Conservation (phyloP, 2,797 vertebrate genomes). For the Thunnus albacares region DNA sequence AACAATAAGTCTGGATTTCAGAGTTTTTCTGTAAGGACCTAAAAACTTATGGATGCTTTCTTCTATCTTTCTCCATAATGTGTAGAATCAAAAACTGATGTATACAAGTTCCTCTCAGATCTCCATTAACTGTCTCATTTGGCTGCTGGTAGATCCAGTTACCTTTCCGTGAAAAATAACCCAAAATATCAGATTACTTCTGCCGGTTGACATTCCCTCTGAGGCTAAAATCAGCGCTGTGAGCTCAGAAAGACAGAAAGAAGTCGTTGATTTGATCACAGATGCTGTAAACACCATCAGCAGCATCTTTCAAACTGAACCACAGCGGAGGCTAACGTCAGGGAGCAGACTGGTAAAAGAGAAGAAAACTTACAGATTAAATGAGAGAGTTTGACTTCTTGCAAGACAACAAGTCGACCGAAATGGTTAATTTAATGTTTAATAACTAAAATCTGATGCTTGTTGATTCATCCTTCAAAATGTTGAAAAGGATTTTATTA, state of each 20-base stretch:
- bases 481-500: too few relatives aligned
- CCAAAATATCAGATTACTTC: neutral
- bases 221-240: too few relatives aligned
- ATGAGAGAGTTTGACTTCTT: neutral
- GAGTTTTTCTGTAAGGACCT: neutral
- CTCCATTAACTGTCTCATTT: neutral
- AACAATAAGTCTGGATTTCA: neutral
- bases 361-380: neutral
- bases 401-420: neutral
- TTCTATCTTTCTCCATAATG: neutral
- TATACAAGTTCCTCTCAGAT: neutral
- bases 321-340: too few relatives aligned
- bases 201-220: neutral
- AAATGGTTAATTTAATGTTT: neutral
- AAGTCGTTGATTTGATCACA: neutral
- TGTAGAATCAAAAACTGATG: neutral
- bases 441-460: too few relatives aligned
- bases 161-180: neutral
- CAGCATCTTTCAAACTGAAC: neutral
- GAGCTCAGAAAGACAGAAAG: too few relatives aligned
- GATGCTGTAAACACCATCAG: conserved; percentile 1
- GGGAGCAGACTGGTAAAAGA: neutral
- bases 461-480: neutral
- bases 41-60: neutral
- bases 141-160: neutral